Base-by-base conservation (phyloP, 2,888 invertebrate species). In the Brenthis hecate region DNA sequence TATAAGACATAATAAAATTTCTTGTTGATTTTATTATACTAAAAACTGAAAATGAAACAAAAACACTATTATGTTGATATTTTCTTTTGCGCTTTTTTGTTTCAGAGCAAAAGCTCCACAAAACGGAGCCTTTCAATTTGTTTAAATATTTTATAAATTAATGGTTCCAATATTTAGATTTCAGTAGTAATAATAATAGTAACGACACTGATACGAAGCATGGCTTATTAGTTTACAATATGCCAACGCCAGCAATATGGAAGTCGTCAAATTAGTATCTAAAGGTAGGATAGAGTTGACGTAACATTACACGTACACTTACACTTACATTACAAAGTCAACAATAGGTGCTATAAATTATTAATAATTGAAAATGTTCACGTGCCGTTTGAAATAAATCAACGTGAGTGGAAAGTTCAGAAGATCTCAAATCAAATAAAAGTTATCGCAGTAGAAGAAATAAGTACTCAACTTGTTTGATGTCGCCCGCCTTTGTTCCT, bases 401-500 rank as follows among this genome's bases (percentile, higher is more conserved):
- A 67, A 61, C 61, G 56, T 60, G 55, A 63, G 71, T 32, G 55
- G 53, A 72, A 66, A 68, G 65, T 70, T 68, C 58, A 68, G 70
- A 68, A 65, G 58, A 70, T 72, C 68, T 68, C 68, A 64, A 72
- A 72, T 70, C 70, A 70, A 65, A 72, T 72, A 72, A 70, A 72
- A 68, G 66, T 72, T 70, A 72, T 70, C 68, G 65, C 68, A 56
- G 66, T 68, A 72, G 66, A 72, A 70, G 72, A 70, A 72, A 68
- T 68, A 72, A 70, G 72, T 68, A 66, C 70, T 64, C 55, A 72
- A 72, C 65, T 79, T 83, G 83, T 88, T 88, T 89, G 87, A 88
- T 86, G 86, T 87, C 78, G 78, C 78, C 77, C 76, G 79, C 80
- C 85, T 87, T 89, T 89, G 86, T 88, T 85, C 82, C 80, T 78